Percentiles rank a stretch among this genome's conserved stretches.
These are phyloP conservation scores for Squalus acanthias DNA, from an alignment of 2,797 vertebrate genomes.

Conservation along the genomic window DNA sequence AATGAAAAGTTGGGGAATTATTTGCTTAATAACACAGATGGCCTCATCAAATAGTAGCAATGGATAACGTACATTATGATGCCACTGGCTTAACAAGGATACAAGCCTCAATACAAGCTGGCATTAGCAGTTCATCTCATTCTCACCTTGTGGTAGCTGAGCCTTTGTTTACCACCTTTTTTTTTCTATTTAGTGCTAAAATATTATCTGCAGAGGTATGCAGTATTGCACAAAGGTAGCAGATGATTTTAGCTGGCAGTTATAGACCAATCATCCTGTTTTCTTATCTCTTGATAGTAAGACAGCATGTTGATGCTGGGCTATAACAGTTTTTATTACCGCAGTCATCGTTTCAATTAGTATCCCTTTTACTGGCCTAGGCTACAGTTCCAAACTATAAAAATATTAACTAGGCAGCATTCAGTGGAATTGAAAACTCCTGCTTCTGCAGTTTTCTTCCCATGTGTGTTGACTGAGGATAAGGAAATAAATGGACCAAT, in stretches of 20 bases:
- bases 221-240: background rate
- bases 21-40: background rate
- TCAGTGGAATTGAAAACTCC: slow-evolving; percentile 29
- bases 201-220: background rate
- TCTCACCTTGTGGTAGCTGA: background rate
- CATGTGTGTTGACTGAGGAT: slow-evolving; percentile 35
- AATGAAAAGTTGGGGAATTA: background rate
- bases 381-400: slow-evolving; percentile 12
- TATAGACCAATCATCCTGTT: background rate
- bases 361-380: slow-evolving; percentile 16
- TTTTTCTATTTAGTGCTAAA: background rate
- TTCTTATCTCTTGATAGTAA: background rate
- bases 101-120: background rate
- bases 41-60: background rate
- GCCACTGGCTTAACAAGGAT: background rate
- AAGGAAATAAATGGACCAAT: slow-evolving; percentile 35
- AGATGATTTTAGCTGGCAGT: slow-evolving; percentile 19
- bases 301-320: background rate
- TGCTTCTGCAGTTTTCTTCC: slow-evolving; percentile 23
- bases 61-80: background rate
- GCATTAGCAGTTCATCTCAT: background rate
- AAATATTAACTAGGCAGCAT: slow-evolving; percentile 29
- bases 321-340: slow-evolving; percentile 28
- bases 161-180: background rate
- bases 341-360: slow-evolving; percentile 29